A percentile compares a stretch with the other conserved stretches of the same genome.
phyloP scores from a whole-genome alignment of 2,888 invertebrate species.

The Diploptera punctata region DNA sequence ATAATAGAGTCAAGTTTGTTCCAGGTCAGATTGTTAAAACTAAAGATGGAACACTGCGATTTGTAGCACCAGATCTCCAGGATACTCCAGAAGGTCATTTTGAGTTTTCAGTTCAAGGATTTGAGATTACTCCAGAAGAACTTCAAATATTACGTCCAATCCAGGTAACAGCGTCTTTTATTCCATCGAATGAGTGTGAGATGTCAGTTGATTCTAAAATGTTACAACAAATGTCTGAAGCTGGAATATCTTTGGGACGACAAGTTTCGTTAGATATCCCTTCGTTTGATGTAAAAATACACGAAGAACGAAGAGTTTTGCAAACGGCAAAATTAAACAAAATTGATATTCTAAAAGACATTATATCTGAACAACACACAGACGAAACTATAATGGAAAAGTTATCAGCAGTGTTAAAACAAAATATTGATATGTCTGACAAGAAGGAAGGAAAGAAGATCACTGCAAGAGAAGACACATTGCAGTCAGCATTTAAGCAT shows the following conservation, averaged over 20 bases:
- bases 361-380: slow-evolving; percentile 53
- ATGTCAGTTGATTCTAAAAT: slow-evolving; percentile 69
- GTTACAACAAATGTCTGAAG: slow-evolving; percentile 69
- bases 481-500: slow-evolving; percentile 70
- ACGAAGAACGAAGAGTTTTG: not conserved
- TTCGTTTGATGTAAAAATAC: slow-evolving; percentile 61
- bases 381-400: slow-evolving; percentile 68
- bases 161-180: slow-evolving; percentile 48
- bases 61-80: slow-evolving; percentile 71
- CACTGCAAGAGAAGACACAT: slow-evolving; percentile 58
- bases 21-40: slow-evolving; percentile 61
- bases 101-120: slow-evolving; percentile 75
- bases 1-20: slow-evolving; percentile 56
- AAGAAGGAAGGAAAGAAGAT: slow-evolving; percentile 50
- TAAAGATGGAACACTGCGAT: slow-evolving; percentile 60
- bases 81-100: slow-evolving; percentile 69
- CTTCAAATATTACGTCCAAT: slow-evolving; percentile 55
- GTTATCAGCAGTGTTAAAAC: slow-evolving; percentile 63
- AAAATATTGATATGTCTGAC: not conserved
- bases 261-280: slow-evolving; percentile 68
- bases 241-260: slow-evolving; percentile 71
- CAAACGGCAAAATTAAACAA: slow-evolving; percentile 55
- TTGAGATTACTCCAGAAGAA: slow-evolving; percentile 61
- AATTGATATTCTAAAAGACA: slow-evolving; percentile 63
- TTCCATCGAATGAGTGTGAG: slow-evolving; percentile 60